Percentiles rank a stretch among this genome's conserved stretches.
Evolutionary conservation across 1,140 invertebrate species (phyloP).

Genomic region (Teleogryllus occipitalis): DNA sequence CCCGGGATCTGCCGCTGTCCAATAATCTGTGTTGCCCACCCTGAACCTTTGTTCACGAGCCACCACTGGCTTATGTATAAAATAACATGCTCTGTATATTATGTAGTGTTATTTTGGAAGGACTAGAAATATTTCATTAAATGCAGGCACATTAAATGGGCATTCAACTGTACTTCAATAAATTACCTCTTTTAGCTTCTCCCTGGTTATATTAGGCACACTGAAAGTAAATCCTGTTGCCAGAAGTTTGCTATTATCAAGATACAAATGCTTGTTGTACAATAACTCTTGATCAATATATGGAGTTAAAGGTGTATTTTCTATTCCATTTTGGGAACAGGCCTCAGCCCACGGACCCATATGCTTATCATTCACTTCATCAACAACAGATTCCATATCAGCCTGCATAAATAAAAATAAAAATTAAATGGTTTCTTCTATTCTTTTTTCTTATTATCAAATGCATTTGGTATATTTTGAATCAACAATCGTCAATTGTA

Average conservation of each 20-base stretch:
- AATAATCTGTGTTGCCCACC: background rate
- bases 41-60: background rate
- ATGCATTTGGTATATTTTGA: no score
- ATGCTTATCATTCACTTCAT: slow-evolving; percentile 88
- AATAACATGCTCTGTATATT: background rate
- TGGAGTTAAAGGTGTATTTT: slow-evolving; percentile 79
- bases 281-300: slow-evolving; percentile 74
- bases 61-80: slow-evolving; percentile 2
- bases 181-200: slow-evolving; percentile 50
- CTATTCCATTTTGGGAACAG: slow-evolving; percentile 62
- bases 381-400: slow-evolving; percentile 66
- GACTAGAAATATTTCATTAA: background rate
- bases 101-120: background rate
- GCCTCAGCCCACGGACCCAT: slow-evolving; percentile 81
- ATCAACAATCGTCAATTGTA: no score
- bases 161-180: background rate
- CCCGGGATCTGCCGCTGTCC: background rate
- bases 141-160: background rate
- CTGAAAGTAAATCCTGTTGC: slow-evolving; percentile 43
- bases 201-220: slow-evolving; percentile 50
- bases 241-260: slow-evolving; percentile 61
- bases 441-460: no score
- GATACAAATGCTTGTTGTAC: slow-evolving; percentile 66
- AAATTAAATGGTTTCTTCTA: no score
- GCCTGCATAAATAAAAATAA: slow-evolving; percentile 37